phyloP scores from a whole-genome alignment of 2,113 vertebrate species.

The human region GRCh38 chr3:70001-70500 shows the following conservation, averaged over 20 bases:
- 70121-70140: background rate
- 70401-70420: background rate
- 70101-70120: background rate
- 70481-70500: background rate
- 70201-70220: background rate
- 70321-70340: background rate
- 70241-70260: background rate
- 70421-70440: background rate
- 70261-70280: background rate
- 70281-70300: background rate
- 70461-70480: background rate
- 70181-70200: background rate
- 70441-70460: background rate
- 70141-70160: constrained; percentile 8
- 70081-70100: background rate
- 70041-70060: background rate
- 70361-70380: background rate
- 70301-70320: background rate
- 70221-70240: background rate
- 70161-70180: background rate
- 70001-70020: background rate
- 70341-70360: background rate
- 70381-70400: background rate
- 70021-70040: background rate
- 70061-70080: background rate